Evolutionary conservation across 2,888 invertebrate species (phyloP).

Genomic region (Xestia c-nigrum): DNA sequence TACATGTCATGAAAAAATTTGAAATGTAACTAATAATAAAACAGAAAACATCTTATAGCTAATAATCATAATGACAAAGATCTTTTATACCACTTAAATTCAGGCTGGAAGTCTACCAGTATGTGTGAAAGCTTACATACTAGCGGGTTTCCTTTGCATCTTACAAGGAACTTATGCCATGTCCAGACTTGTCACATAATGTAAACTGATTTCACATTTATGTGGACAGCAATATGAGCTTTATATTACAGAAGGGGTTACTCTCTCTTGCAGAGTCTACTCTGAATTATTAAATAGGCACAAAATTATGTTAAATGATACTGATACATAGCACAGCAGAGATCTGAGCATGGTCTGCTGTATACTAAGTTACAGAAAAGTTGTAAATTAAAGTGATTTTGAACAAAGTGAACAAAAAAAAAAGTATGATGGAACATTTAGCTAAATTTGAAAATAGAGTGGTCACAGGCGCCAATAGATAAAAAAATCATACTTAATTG

Average conservation of each 20-base stretch:
- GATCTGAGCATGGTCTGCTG: not conserved
- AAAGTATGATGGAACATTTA: not conserved
- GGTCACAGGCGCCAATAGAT: not conserved
- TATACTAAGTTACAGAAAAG: not conserved
- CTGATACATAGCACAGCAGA: not conserved
- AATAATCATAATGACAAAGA: slow-evolving; percentile 42
- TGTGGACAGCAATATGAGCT: not conserved
- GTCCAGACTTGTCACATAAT: not conserved
- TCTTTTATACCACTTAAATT: slow-evolving; percentile 15
- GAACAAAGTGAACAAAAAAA: not conserved
- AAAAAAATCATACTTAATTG: not conserved
- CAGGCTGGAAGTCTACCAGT: not conserved
- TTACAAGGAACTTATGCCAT: not conserved
- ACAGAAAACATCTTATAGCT: slow-evolving; percentile 41
- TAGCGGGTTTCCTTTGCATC: not conserved
- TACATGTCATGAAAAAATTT: slow-evolving; percentile 38
- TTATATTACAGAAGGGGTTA: not conserved
- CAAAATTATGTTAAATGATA: not conserved
- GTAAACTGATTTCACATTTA: not conserved
- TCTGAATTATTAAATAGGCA: not conserved
- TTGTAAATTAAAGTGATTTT: not conserved
- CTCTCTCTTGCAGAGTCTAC: too few species aligned
- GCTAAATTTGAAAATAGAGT: not conserved
- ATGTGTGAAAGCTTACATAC: slow-evolving; percentile 1
- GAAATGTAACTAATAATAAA: slow-evolving; percentile 21